Conservation (phyloP, 2,113 vertebrate genomes). For the Labrus mixtus region DNA sequence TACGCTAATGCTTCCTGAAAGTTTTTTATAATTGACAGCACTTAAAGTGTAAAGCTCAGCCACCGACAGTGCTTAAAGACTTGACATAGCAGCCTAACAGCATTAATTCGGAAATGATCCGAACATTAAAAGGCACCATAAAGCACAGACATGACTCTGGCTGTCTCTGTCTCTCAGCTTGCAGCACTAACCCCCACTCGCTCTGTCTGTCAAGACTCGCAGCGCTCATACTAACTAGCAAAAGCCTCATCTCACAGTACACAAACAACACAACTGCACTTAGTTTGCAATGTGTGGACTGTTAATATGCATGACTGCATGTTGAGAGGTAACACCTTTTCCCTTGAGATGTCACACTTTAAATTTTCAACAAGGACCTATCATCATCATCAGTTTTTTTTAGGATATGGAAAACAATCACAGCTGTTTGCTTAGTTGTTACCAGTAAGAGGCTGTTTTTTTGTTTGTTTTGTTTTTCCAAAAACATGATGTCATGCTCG, state of each 20-base stretch:
- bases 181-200: conserved; percentile 73
- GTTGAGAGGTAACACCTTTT: conserved; percentile 71
- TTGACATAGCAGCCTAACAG: conserved; percentile 38
- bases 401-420: conserved; percentile 27
- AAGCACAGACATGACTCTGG: conserved; percentile 50
- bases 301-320: conserved; percentile 76
- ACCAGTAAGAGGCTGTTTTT: conserved; percentile 28
- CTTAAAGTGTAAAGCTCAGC: conserved; percentile 23
- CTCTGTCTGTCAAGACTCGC: conserved; percentile 68
- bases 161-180: conserved; percentile 65
- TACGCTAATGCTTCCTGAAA: conserved; percentile 19
- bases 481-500: conserved; percentile 46
- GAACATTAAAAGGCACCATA: conserved; percentile 39
- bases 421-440: conserved; percentile 45
- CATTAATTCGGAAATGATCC: conserved; percentile 48
- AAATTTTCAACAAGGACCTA: conserved; percentile 35
- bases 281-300: conserved; percentile 31
- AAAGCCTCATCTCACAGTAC: conserved; percentile 39
- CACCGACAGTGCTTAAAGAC: conserved; percentile 23
- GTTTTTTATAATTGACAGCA: conserved; percentile 23
- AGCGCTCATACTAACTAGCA: conserved; percentile 70
- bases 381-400: conserved; percentile 39
- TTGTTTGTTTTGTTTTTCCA: conserved; percentile 26
- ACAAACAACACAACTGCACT: conserved; percentile 32
- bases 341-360: conserved; percentile 78